Evolutionary conservation across 2,113 vertebrate species (phyloP).

Genomic region (Abramis brama): DNA sequence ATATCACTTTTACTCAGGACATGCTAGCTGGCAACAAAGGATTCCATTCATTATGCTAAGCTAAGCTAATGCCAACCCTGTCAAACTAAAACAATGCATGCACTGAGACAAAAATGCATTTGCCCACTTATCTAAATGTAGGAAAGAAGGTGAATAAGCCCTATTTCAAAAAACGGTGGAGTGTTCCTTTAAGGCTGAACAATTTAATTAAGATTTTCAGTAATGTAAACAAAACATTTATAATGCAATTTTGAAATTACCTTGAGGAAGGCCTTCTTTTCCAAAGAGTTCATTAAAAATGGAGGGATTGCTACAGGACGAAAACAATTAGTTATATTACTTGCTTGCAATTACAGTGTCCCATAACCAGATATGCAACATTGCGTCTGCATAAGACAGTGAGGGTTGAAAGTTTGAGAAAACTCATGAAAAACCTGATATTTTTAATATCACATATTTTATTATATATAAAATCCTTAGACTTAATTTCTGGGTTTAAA

Average conservation of each 20-base stretch:
- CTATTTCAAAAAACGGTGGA: too few species aligned
- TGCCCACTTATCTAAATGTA: too few species aligned
- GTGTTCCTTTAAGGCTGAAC: neutral
- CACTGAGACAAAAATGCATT: too few species aligned
- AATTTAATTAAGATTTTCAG: neutral
- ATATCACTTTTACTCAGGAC: too few species aligned
- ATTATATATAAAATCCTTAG: neutral
- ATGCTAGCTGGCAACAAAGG: too few species aligned
- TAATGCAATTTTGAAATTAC: slow-evolving; percentile 66
- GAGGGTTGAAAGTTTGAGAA: neutral
- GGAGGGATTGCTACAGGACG: slow-evolving; percentile 87
- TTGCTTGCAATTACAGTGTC: neutral
- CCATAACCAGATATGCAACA: neutral
- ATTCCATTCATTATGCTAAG: too few species aligned
- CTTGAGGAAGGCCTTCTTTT: slow-evolving; percentile 96
- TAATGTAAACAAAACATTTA: neutral
- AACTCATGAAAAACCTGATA: neutral
- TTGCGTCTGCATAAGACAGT: neutral
- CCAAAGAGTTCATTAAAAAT: slow-evolving; percentile 96
- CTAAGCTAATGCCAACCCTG: too few species aligned
- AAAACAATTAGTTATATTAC: neutral
- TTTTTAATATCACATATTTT: neutral
- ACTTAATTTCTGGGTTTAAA: neutral
- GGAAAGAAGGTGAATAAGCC: too few species aligned
- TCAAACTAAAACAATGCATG: too few species aligned